phyloP scores from a whole-genome alignment of 2,113 vertebrate species.

The Cathartes aura region DNA sequence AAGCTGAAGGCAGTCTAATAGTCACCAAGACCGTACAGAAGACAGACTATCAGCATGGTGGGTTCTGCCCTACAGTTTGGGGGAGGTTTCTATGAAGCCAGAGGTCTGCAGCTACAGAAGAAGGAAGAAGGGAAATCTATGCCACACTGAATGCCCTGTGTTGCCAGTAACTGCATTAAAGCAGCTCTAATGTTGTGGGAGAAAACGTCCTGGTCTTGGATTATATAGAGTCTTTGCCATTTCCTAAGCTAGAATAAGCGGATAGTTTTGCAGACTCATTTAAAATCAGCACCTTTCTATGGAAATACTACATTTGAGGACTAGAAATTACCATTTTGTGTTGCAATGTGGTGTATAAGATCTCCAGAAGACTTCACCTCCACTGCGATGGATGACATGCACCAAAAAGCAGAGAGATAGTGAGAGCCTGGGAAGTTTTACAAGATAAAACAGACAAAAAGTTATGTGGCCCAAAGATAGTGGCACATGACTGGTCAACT shows the following conservation, averaged over 20 bases:
- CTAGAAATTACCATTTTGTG: background rate
- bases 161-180: background rate
- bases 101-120: background rate
- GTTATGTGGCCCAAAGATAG: background rate
- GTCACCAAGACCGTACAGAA: background rate
- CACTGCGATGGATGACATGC: fast-evolving
- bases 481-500: background rate
- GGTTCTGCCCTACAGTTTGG: background rate
- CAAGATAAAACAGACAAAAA: background rate
- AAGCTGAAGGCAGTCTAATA: background rate
- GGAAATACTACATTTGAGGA: background rate
- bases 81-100: background rate
- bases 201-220: background rate
- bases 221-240: background rate
- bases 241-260: background rate
- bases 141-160: fast-evolving
- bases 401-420: background rate
- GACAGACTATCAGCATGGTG: background rate
- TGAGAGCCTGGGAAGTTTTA: background rate
- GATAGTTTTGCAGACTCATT: background rate
- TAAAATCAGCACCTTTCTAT: background rate
- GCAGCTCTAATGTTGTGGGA: background rate
- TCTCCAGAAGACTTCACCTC: background rate
- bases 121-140: background rate
- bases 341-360: background rate